A percentile compares a stretch with the other conserved stretches of the same genome.
phyloP scores from a whole-genome alignment of 2,888 invertebrate genomes.

The Euspilapteryx auroguttella region DNA sequence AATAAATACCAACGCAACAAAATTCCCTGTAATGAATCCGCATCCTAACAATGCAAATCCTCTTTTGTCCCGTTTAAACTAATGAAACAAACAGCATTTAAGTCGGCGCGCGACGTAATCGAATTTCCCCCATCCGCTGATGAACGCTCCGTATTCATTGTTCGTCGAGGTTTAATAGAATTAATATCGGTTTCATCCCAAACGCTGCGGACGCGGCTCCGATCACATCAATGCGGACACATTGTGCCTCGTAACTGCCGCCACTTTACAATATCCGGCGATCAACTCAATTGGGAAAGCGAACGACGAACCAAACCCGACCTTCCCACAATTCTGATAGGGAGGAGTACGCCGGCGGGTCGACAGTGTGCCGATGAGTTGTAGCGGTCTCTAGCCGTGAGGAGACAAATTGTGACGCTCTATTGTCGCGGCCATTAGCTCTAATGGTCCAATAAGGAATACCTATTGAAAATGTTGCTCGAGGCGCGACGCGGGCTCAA shows the following conservation, averaged over 20 bases:
- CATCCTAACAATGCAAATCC: no score
- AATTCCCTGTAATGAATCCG: background rate
- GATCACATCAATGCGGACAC: conserved; percentile 32
- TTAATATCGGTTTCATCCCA: conserved; percentile 13
- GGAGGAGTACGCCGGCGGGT: no score
- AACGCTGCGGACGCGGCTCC: conserved; percentile 16
- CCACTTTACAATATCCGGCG: conserved; percentile 56
- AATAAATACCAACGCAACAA: conserved; percentile 5
- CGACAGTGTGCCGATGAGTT: conserved; percentile 5
- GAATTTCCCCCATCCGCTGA: no score
- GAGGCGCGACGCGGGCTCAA: no score
- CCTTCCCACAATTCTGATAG: conserved; percentile 19
- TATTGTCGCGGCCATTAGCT: conserved; percentile 50
- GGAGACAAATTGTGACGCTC: conserved; percentile 52
- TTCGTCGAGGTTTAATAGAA: conserved; percentile 9
- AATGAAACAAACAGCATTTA: no score
- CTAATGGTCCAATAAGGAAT: conserved; percentile 49
- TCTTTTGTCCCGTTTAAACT: no score
- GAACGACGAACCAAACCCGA: conserved; percentile 15
- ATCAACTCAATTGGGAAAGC: conserved; percentile 46
- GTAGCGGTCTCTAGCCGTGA: conserved; percentile 13
- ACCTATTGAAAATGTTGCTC: conserved; percentile 48
- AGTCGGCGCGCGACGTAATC: no score
- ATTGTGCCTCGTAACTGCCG: conserved; percentile 33
- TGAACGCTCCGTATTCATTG: background rate